Conservation (phyloP, 1,140 invertebrate species). For the Polypedilum vanderplanki region DNA sequence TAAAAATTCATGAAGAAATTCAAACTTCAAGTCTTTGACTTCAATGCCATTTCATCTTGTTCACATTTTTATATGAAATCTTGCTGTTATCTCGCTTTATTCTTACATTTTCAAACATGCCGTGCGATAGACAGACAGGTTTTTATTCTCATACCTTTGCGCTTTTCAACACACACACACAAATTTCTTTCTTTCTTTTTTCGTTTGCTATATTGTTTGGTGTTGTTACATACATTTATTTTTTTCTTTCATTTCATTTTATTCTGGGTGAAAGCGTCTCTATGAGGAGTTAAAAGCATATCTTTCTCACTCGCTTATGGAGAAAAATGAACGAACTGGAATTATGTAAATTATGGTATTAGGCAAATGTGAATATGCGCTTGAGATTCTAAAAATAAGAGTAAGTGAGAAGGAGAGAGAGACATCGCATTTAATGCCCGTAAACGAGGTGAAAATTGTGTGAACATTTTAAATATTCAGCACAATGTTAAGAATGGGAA, state of each 20-base stretch:
- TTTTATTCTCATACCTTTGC: neutral
- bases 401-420: neutral
- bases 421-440: neutral
- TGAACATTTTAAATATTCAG: neutral
- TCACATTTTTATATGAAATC: no score
- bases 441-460: constrained; percentile 11
- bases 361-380: neutral
- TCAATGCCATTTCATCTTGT: neutral
- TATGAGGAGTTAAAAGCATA: neutral
- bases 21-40: neutral
- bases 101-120: neutral
- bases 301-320: neutral
- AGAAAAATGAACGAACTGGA: neutral
- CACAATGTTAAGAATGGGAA: no score
- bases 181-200: no score
- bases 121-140: constrained; percentile 3
- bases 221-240: no score
- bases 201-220: no score
- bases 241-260: neutral
- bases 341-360: constrained; percentile 26
- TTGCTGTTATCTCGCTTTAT: neutral
- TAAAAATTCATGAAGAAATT: constrained; percentile 27
- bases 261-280: neutral
- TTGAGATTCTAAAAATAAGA: constrained; percentile 1
- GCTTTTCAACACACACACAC: no score